These are phyloP conservation scores for Maccullochella peelii DNA, from an alignment of 2,113 vertebrate genomes.

Conservation along the genomic window DNA sequence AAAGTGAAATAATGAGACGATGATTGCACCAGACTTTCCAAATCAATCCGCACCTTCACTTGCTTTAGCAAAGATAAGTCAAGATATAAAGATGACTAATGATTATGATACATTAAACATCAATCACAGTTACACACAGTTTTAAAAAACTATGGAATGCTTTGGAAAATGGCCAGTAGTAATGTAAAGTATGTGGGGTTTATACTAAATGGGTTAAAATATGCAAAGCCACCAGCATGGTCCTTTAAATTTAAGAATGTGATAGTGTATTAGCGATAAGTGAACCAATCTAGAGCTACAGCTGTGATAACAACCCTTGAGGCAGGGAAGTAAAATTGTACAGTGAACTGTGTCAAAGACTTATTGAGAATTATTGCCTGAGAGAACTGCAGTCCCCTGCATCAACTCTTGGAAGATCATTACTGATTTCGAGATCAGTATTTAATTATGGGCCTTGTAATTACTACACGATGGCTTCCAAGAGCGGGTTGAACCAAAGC, in stretches of 20 bases:
- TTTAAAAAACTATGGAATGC: not conserved
- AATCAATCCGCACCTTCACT: not conserved
- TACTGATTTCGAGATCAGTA: not conserved
- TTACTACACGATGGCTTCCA: not conserved
- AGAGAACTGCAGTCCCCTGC: not conserved
- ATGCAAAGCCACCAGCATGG: not conserved
- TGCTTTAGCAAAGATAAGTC: constrained; percentile 6
- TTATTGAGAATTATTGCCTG: not conserved
- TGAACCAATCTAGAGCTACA: constrained; percentile 31
- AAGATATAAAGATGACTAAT: not conserved
- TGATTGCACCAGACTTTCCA: not conserved
- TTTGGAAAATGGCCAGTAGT: not conserved
- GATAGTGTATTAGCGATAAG: not conserved
- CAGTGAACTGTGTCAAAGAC: constrained; percentile 6
- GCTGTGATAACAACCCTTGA: constrained; percentile 51
- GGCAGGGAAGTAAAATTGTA: constrained; percentile 10
- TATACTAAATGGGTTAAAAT: not conserved
- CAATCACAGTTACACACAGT: not conserved
- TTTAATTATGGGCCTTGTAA: not conserved
- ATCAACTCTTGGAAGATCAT: not conserved
- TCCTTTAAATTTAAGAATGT: not conserved
- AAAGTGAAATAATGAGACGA: not conserved
- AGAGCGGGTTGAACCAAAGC: not conserved
- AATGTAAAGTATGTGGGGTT: not conserved
- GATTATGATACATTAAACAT: not conserved